Conservation (phyloP, 2,888 invertebrate genomes). For the Dynastes hyllus region DNA sequence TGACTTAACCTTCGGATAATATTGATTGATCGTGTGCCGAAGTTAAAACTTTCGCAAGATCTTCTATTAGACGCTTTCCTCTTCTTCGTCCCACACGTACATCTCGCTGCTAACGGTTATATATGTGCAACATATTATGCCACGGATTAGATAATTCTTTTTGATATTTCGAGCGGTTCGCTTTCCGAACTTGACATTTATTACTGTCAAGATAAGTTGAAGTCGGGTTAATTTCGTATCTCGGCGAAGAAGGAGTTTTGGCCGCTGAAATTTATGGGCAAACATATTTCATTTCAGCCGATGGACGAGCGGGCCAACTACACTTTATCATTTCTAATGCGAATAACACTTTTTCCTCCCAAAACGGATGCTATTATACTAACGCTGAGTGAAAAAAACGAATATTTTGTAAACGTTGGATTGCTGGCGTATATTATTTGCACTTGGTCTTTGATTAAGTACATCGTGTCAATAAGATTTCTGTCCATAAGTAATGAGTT, state of each 20-base stretch:
- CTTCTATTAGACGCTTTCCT: not conserved
- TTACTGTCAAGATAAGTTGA: conserved; percentile 42
- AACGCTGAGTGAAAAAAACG: no score
- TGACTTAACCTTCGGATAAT: conserved; percentile 44
- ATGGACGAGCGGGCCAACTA: conserved; percentile 18
- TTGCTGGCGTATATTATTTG: no score
- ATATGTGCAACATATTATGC: conserved; percentile 47
- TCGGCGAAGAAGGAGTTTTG: conserved; percentile 40
- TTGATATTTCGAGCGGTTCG: conserved; percentile 34
- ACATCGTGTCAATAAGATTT: no score
- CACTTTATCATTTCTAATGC: conserved; percentile 43
- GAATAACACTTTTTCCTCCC: conserved; percentile 27
- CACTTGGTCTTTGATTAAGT: no score
- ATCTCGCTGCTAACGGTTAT: conserved; percentile 22
- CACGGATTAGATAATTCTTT: conserved; percentile 43
- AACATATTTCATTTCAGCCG: conserved; percentile 42
- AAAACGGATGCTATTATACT: conserved; percentile 24
- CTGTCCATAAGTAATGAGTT: no score
- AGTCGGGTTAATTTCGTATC: conserved; percentile 44
- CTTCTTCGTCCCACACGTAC: not conserved
- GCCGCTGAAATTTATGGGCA: conserved; percentile 37
- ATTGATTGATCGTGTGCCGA: conserved; percentile 42
- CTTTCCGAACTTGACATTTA: conserved; percentile 45
- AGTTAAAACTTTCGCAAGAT: conserved; percentile 38
- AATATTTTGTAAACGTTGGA: no score